Evolutionary conservation across 2,888 invertebrate genomes (phyloP).

Genomic region (Lacanobia wlatinum): DNA sequence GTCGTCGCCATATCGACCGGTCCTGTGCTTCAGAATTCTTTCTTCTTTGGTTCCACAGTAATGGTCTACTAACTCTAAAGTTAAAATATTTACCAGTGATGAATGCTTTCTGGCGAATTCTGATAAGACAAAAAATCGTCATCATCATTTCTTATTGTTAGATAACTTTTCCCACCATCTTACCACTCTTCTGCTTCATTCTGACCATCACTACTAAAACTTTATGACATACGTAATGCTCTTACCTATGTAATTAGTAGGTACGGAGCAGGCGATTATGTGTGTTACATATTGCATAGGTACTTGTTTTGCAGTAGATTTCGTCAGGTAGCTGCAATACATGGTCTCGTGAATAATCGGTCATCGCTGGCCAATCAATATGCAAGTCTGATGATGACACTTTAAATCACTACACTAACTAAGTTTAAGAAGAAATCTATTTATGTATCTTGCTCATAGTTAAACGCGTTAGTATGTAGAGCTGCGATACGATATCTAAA

Average conservation of each 20-base stretch:
- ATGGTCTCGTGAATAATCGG: slow-evolving; percentile 18
- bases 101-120: not conserved
- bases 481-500: not conserved
- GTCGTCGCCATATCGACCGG: too few relatives aligned
- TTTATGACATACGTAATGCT: slow-evolving; percentile 14
- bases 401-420: not conserved
- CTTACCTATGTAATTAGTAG: slow-evolving; percentile 33
- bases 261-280: slow-evolving; percentile 47
- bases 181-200: not conserved
- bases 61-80: too few relatives aligned
- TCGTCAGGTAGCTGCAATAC: slow-evolving; percentile 45
- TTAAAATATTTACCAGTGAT: too few relatives aligned
- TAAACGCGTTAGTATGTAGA: too few relatives aligned
- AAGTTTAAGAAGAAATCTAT: not conserved
- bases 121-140: not conserved
- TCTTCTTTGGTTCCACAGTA: too few relatives aligned
- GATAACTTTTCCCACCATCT: not conserved
- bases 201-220: not conserved
- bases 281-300: slow-evolving; percentile 30
- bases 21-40: too few relatives aligned
- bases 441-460: not conserved
- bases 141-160: not conserved
- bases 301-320: slow-evolving; percentile 40
- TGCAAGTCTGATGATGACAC: slow-evolving; percentile 4
- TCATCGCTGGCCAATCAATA: slow-evolving; percentile 3